These are phyloP conservation scores for Leptinotarsa juncta DNA, from an alignment of 2,888 invertebrate genomes.

Conservation along the genomic window DNA sequence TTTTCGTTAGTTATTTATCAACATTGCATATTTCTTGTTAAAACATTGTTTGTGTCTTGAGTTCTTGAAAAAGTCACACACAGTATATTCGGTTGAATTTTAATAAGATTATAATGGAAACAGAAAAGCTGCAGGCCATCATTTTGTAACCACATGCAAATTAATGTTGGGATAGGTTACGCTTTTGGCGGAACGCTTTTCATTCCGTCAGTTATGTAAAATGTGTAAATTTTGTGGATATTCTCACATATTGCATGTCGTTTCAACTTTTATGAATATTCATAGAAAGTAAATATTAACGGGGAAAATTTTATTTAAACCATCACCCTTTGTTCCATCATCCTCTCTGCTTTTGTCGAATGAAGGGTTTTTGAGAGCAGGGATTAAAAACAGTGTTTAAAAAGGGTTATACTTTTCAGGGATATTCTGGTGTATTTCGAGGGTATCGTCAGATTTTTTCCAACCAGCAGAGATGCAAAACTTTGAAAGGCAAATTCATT, in stretches of 20 bases:
- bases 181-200: slow-evolving; percentile 43
- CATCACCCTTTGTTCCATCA: slow-evolving; percentile 43
- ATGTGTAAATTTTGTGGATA: slow-evolving; percentile 55
- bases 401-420: slow-evolving; percentile 1
- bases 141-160: slow-evolving; percentile 46
- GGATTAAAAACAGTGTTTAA: slow-evolving; percentile 23
- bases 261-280: slow-evolving; percentile 53
- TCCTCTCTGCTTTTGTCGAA: slow-evolving; percentile 30
- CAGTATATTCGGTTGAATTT: slow-evolving; percentile 1
- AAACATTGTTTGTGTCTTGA: too few species aligned
- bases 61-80: background rate
- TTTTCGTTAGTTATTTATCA: too few species aligned
- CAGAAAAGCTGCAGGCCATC: slow-evolving; percentile 39
- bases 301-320: slow-evolving; percentile 46
- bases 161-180: slow-evolving; percentile 46
- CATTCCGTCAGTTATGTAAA: slow-evolving; percentile 52
- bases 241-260: slow-evolving; percentile 53
- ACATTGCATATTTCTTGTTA: too few species aligned
- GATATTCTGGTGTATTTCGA: too few species aligned
- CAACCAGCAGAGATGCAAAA: too few species aligned
- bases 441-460: too few species aligned
- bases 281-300: slow-evolving; percentile 53
- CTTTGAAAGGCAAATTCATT: too few species aligned
- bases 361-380: slow-evolving; percentile 30
- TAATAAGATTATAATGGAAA: slow-evolving; percentile 39